Conservation (phyloP, 2,888 invertebrate species). For the Lasius fuliginosus region DNA sequence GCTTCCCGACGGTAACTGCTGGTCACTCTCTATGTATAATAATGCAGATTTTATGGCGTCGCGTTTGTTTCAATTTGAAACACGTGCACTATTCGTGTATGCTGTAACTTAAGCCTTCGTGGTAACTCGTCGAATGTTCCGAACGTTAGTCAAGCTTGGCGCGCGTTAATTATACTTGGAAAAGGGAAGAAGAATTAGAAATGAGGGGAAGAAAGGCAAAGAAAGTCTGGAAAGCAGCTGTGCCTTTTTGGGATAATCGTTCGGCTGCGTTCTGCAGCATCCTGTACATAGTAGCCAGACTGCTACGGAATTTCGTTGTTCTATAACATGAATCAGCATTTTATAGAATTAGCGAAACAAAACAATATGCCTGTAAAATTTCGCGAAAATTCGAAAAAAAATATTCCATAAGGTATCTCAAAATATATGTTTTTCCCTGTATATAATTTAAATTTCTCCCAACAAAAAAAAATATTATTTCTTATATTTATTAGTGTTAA, state of each 20-base stretch:
- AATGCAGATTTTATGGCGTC: constrained; percentile 21
- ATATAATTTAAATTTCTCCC: constrained; percentile 2
- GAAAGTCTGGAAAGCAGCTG: constrained; percentile 64
- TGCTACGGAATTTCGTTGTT: not conserved
- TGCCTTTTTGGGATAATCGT: not conserved
- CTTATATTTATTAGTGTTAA: not conserved
- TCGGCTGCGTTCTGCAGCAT: not conserved
- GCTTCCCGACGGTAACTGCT: not conserved
- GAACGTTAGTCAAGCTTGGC: not conserved
- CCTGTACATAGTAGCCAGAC: not conserved
- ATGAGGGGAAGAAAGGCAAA: not conserved
- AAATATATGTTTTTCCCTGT: not conserved
- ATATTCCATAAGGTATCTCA: not conserved
- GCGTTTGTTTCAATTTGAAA: constrained; percentile 9
- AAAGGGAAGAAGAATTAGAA: not conserved
- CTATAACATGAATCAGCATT: not conserved
- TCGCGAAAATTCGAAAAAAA: not conserved
- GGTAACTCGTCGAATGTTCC: not conserved
- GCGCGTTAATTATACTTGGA: not conserved
- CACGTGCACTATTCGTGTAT: not conserved
- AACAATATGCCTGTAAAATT: constrained; percentile 38
- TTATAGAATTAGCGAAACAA: not conserved
- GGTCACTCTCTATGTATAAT: not conserved
- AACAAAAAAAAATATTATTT: not conserved
- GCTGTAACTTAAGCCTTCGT: not conserved